These are phyloP conservation scores for Serranochromis macrocephalus DNA, from an alignment of 2,113 vertebrate species.

Conservation along the genomic window DNA sequence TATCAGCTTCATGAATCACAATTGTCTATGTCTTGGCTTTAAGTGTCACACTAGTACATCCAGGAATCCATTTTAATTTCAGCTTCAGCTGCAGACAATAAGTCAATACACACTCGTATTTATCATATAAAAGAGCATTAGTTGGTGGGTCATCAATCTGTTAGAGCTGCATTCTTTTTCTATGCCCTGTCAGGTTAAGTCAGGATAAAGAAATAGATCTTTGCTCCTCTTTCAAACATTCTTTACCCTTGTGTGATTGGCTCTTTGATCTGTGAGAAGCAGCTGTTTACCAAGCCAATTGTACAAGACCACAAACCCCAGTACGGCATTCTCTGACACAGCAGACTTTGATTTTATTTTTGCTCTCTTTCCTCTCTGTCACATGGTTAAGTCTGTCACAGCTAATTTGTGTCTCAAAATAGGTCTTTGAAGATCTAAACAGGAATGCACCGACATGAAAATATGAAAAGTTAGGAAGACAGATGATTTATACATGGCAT, in stretches of 20 bases:
- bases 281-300: conserved; percentile 48
- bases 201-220: background rate
- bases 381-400: conserved; percentile 31
- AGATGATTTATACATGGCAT: background rate
- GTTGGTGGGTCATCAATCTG: background rate
- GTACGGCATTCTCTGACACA: conserved; percentile 17
- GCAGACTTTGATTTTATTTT: conserved; percentile 45
- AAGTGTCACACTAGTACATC: background rate
- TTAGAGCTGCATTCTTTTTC: background rate
- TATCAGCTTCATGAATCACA: conserved; percentile 14
- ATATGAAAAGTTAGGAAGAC: background rate
- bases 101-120: conserved; percentile 23
- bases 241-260: background rate
- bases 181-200: background rate
- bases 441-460: background rate
- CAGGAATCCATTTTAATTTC: conserved; percentile 38
- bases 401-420: conserved; percentile 19
- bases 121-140: background rate
- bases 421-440: conserved; percentile 27
- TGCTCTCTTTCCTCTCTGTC: conserved; percentile 17
- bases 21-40: background rate
- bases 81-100: background rate
- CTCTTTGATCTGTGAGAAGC: conserved; percentile 47
- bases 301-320: conserved; percentile 37
- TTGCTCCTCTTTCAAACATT: background rate